Evolutionary conservation across 2,797 vertebrate genomes (phyloP).

Genomic region (Alauda arvensis): DNA sequence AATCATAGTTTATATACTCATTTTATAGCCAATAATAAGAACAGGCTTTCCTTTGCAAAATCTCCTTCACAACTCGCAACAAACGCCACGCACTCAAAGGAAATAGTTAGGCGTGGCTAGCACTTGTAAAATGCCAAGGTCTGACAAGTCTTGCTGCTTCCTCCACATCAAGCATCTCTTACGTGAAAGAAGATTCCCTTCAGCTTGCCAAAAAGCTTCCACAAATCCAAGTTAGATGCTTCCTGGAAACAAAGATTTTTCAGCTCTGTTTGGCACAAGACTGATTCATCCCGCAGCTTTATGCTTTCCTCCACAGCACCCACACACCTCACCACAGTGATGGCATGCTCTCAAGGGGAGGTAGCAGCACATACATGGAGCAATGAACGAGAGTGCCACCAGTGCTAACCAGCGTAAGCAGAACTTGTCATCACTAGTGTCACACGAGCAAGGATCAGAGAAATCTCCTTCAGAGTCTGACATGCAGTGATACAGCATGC

Average conservation of each 20-base stretch:
- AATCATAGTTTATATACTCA: slow-evolving; percentile 82
- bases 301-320: slow-evolving; percentile 97
- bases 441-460: slow-evolving; percentile 97
- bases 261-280: slow-evolving; percentile 74
- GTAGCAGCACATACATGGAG: slow-evolving; percentile 99
- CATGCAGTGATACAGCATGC: slow-evolving; percentile 99
- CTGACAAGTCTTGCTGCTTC: slow-evolving; percentile 79
- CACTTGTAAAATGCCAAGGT: slow-evolving; percentile 76
- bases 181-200: slow-evolving; percentile 71
- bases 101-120: slow-evolving; percentile 79
- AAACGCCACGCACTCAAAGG: slow-evolving; percentile 66
- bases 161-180: slow-evolving; percentile 76
- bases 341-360: slow-evolving; percentile 94
- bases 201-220: slow-evolving; percentile 71
- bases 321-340: slow-evolving; percentile 94
- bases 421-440: slow-evolving; percentile 97
- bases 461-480: slow-evolving; percentile 98
- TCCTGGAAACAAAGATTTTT: slow-evolving; percentile 82
- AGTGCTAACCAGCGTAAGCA: slow-evolving; percentile 97
- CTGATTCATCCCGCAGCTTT: slow-evolving; percentile 92
- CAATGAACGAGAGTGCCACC: slow-evolving; percentile 92
- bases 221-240: slow-evolving; percentile 81
- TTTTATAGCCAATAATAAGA: slow-evolving; percentile 72
- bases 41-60: slow-evolving; percentile 84
- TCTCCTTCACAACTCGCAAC: slow-evolving; percentile 63